phyloP scores from a whole-genome alignment of 1,140 invertebrate genomes.

The Cydia splendana region DNA sequence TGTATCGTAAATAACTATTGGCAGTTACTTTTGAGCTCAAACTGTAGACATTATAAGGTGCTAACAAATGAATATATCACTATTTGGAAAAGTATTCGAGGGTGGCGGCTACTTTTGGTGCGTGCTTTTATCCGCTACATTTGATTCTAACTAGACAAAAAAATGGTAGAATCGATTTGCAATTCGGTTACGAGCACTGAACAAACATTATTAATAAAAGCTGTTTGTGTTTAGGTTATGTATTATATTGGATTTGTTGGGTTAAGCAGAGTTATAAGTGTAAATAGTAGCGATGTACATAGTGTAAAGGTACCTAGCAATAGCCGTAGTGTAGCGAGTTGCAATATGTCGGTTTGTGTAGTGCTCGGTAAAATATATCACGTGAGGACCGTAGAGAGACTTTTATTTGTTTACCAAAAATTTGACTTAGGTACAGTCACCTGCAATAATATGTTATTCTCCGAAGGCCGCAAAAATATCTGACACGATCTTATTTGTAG shows the following conservation, averaged over 20 bases:
- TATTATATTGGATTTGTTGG: slow-evolving; percentile 1
- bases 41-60: no score
- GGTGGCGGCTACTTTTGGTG: no score
- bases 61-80: no score
- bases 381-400: slow-evolving; percentile 12
- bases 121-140: no score
- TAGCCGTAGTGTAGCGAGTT: slow-evolving; percentile 23
- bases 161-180: neutral
- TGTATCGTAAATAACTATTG: no score
- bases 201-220: neutral
- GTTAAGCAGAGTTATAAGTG: slow-evolving; percentile 25
- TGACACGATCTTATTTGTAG: no score
- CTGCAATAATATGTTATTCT: no score
- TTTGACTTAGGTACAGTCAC: neutral
- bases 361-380: slow-evolving; percentile 29
- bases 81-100: no score
- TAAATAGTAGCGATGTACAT: slow-evolving; percentile 17
- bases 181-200: neutral
- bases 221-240: slow-evolving; percentile 11
- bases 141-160: no score
- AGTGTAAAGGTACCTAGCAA: slow-evolving; percentile 25
- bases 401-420: neutral
- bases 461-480: no score
- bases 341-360: slow-evolving; percentile 24
- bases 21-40: no score